Evolutionary conservation across 1,140 invertebrate species (phyloP).

Genomic region (Chlorops oryzae): DNA sequence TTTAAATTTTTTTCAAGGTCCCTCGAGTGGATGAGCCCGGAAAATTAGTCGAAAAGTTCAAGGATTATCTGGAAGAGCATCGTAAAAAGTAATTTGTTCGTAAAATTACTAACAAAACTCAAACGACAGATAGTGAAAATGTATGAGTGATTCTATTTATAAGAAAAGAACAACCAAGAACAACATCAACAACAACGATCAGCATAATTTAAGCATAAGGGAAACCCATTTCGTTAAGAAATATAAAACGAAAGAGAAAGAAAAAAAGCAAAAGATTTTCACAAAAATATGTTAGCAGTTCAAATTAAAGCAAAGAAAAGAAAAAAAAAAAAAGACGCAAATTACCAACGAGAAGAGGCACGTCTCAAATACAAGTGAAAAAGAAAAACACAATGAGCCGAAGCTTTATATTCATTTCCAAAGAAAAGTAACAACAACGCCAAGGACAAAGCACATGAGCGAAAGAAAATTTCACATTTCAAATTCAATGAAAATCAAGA

Average conservation of each 20-base stretch:
- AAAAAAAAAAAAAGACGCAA: constrained; percentile 3
- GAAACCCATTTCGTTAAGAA: neutral
- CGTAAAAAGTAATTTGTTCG: constrained; percentile 37
- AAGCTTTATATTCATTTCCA: no score
- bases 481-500: no score
- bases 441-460: no score
- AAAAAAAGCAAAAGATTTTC: constrained; percentile 1
- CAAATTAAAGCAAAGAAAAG: neutral
- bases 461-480: no score
- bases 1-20: constrained; percentile 56
- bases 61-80: constrained; percentile 62
- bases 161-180: neutral
- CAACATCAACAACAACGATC: constrained; percentile 6
- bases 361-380: no score
- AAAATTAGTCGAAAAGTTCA: constrained; percentile 61
- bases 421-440: no score
- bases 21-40: constrained; percentile 74
- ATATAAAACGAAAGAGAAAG: neutral
- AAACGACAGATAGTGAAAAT: no score
- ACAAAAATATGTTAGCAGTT: no score
- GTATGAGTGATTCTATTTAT: constrained; percentile 5
- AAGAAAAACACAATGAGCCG: no score
- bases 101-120: constrained; percentile 2
- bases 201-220: constrained; percentile 1
- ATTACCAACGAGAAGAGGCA: neutral